Base-by-base conservation (phyloP, 2,888 invertebrate species). In the Orchesella flavescens region DNA sequence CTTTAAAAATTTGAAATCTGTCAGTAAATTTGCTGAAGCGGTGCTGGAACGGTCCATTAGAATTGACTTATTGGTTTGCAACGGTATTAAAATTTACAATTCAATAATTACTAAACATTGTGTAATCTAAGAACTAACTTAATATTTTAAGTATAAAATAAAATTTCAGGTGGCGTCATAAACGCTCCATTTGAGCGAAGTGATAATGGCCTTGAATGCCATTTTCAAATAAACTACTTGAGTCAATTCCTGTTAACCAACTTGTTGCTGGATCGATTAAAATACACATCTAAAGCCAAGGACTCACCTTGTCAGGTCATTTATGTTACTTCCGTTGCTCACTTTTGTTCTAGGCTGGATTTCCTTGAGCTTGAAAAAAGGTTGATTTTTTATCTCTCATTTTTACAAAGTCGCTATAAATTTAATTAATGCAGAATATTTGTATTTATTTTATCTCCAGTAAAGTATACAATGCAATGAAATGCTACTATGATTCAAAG, bases 211-310 rank as follows among this genome's bases (percentile, higher is more conserved):
- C 69, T 93, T 89, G 97, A 97, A 90, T 93, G 93, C n/a, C 97
- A 97, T 89, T 93, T 97, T 90, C 94, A 94, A 74, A 94, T 95
- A 10, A 97, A 97, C 90, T 96, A 96, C 90, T 91, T 97, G 88
- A 94, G 96, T 1, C 96, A 96, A 90, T 96, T 95, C 89, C 92
- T 95, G 89, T 91, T 97, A 88, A 95, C 95, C 24, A 94, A 96
- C 89, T 91, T 96, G 87, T 91, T 97, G 78, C 90, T 97, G 90
- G 95, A 95, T 74, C 92, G 93, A 53, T 90, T 97, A 83, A 93
- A 93, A 89, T 91, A 91, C 1, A 93, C 92, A 23, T 94, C 94
- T 1, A 92, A 91, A n/a, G 90, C 90, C 76, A 89, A 91, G 0
- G 91, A 91, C 43, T 91, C 90, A 82, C 77, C 77, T n/a, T 92